Conservation (phyloP, 2,888 invertebrate genomes). For the Lissocephala sabroskyi region DNA sequence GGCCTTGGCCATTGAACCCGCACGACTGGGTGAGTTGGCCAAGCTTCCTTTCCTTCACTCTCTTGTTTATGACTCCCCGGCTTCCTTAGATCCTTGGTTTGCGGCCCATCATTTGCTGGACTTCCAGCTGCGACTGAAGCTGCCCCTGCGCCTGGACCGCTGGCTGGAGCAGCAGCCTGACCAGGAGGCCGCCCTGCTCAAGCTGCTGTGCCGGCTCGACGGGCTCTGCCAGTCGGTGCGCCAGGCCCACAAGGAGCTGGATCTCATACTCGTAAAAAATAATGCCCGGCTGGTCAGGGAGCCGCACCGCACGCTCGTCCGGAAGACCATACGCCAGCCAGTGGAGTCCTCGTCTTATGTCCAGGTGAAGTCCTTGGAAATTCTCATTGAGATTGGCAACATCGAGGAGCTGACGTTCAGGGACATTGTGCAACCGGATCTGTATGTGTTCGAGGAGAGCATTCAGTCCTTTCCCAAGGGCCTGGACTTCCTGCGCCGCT, state of each 20-base stretch:
- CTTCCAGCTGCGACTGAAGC: conserved; percentile 47
- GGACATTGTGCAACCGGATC: conserved; percentile 47
- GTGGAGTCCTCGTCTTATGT: conserved; percentile 15
- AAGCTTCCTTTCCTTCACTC: too few relatives aligned
- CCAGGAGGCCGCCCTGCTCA: conserved; percentile 21
- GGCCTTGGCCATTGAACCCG: not conserved
- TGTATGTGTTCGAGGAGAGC: conserved; percentile 50
- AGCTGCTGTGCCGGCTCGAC: conserved; percentile 42
- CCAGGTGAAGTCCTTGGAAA: conserved; percentile 28
- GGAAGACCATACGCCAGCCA: conserved; percentile 34
- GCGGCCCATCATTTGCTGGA: conserved; percentile 44
- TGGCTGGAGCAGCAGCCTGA: conserved; percentile 26
- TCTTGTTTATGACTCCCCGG: too few relatives aligned
- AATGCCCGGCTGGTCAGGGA: too few relatives aligned
- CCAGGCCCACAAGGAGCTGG: conserved; percentile 26
- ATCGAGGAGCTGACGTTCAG: conserved; percentile 44
- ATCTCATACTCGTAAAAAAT: too few relatives aligned
- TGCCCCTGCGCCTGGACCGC: conserved; percentile 38
- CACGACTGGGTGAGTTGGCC: not conserved
- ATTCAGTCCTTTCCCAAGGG: conserved; percentile 58
- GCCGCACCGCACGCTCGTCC: conserved; percentile 34
- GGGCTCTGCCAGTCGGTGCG: conserved; percentile 25
- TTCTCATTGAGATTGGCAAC: conserved; percentile 53
- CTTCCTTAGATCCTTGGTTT: conserved; percentile 29
- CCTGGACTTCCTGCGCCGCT: conserved; percentile 46